Evolutionary conservation across 2,888 invertebrate genomes (phyloP).

Genomic region (Volucella inflata): DNA sequence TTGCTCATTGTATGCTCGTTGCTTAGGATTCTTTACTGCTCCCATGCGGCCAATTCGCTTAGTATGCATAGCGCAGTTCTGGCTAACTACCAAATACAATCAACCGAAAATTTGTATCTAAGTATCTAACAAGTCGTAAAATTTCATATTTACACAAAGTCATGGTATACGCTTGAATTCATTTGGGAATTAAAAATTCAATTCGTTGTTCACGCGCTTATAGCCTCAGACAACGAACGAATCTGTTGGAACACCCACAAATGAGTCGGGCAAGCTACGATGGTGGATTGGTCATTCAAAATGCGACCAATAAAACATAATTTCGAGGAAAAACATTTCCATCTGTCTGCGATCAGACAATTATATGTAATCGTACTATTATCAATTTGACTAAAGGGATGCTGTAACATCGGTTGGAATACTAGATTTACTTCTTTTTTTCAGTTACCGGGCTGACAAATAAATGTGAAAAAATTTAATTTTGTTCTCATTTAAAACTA

Average conservation of each 20-base stretch:
- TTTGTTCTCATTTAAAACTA: too few species aligned
- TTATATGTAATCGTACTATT: constrained; percentile 24
- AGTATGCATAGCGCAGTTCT: constrained; percentile 68
- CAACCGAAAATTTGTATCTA: constrained; percentile 75
- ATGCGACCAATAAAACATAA: constrained; percentile 67
- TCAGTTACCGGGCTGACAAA: too few species aligned
- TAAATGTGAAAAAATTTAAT: too few species aligned
- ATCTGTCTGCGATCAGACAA: constrained; percentile 40
- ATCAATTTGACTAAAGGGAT: constrained; percentile 43
- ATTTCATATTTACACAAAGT: constrained; percentile 75
- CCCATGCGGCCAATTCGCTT: constrained; percentile 73
- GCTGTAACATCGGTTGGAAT: too few species aligned
- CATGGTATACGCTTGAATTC: constrained; percentile 61
- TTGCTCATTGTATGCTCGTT: constrained; percentile 51
- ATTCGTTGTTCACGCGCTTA: constrained; percentile 49
- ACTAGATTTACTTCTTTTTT: too few species aligned
- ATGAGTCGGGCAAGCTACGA: not conserved
- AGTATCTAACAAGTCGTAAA: constrained; percentile 76
- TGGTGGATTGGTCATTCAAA: constrained; percentile 46
- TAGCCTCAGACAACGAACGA: constrained; percentile 30
- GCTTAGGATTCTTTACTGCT: constrained; percentile 48
- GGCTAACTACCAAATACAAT: constrained; percentile 71
- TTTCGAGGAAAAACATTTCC: constrained; percentile 60
- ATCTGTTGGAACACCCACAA: constrained; percentile 65
- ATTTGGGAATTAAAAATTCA: constrained; percentile 66